Conservation (phyloP, 2,113 vertebrate genomes). For the Geococcyx californianus region DNA sequence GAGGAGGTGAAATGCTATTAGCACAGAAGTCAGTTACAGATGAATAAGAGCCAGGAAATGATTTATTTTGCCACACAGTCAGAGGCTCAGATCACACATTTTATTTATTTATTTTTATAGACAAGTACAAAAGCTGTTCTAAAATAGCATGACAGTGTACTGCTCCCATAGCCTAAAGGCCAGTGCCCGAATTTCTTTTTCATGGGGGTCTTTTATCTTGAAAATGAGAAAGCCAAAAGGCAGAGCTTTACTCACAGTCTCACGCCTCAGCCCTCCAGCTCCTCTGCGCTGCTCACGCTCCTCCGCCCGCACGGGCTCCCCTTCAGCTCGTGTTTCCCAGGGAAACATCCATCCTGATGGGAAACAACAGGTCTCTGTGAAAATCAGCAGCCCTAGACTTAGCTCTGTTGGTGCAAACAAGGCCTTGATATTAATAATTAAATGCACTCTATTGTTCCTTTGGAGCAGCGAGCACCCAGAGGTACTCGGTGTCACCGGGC, state of each 20-base stretch:
- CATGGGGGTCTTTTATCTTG: not conserved
- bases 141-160: not conserved
- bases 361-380: not conserved
- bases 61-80: not conserved
- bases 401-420: not conserved
- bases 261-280: not conserved
- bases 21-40: not conserved
- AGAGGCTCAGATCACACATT: not conserved
- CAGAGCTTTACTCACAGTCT: not conserved
- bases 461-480: not conserved
- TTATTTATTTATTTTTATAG: not conserved
- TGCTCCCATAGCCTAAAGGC: not conserved
- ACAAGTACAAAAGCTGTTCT: not conserved
- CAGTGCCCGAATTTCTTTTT: not conserved
- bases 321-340: not conserved
- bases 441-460: not conserved
- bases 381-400: not conserved
- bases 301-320: not conserved
- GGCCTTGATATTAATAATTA: not conserved
- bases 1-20: not conserved
- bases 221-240: not conserved
- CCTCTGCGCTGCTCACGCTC: too few relatives aligned
- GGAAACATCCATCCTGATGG: not conserved
- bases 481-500: accelerated
- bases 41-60: not conserved